These are phyloP conservation scores for Scomber japonicus DNA, from an alignment of 2,113 vertebrate species.

Conservation along the genomic window DNA sequence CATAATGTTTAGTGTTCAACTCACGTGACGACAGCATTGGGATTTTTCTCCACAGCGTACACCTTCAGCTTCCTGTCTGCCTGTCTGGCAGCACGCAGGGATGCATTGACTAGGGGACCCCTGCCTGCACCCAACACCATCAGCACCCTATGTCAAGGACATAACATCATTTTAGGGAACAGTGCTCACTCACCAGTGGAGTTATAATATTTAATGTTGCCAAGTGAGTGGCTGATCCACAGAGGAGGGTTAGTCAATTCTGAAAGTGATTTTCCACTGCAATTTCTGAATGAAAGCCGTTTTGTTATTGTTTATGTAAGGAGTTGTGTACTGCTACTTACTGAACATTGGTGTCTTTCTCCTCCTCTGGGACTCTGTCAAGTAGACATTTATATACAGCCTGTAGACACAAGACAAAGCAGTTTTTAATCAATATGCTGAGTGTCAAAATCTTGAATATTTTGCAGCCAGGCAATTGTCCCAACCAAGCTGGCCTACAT, in stretches of 20 bases:
- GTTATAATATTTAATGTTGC: background rate
- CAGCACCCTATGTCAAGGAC: constrained; percentile 83
- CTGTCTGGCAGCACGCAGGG: constrained; percentile 90
- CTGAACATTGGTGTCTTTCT: constrained; percentile 92
- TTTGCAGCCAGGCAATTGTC: too few relatives aligned
- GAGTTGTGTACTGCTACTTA: constrained; percentile 79
- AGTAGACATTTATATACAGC: constrained; percentile 93
- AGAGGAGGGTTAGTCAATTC: too few relatives aligned
- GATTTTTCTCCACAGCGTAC: constrained; percentile 95
- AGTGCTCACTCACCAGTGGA: background rate
- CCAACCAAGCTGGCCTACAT: too few relatives aligned
- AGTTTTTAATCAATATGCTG: background rate
- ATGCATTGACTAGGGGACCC: constrained; percentile 92
- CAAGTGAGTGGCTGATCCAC: background rate
- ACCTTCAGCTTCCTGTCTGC: constrained; percentile 89
- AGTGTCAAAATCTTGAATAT: background rate
- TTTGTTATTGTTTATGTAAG: background rate
- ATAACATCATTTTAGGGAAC: background rate
- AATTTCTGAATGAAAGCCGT: background rate
- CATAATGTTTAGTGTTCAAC: constrained; percentile 48
- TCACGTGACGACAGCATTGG: constrained; percentile 94
- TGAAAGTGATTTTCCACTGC: too few relatives aligned
- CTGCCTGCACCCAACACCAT: constrained; percentile 95
- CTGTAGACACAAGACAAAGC: constrained; percentile 67
- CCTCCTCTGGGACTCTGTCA: constrained; percentile 91